Evolutionary conservation across 2,888 invertebrate genomes (phyloP).

Genomic region (Cheilosia vernalis): DNA sequence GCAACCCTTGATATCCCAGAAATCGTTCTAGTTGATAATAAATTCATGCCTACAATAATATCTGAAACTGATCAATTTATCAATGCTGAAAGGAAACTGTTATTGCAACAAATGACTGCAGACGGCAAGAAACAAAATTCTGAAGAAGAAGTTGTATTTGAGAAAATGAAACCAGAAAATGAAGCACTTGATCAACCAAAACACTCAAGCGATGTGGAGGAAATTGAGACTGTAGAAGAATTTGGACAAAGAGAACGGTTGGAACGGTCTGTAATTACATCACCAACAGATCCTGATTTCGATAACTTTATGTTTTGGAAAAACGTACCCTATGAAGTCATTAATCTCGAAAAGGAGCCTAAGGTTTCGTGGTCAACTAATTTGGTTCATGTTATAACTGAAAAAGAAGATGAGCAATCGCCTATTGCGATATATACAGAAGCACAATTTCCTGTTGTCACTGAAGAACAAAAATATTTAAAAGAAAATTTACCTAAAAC

Average conservation of each 20-base stretch:
- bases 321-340: conserved; percentile 51
- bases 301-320: conserved; percentile 62
- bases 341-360: conserved; percentile 43
- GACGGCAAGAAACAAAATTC: not conserved
- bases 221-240: not conserved
- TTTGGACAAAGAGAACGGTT: not conserved
- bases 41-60: not conserved
- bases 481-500: not conserved
- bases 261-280: not conserved
- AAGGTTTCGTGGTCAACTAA: conserved; percentile 57
- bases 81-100: conserved; percentile 4
- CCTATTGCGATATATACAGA: not conserved
- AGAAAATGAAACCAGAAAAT: not conserved
- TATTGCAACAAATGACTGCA: not conserved
- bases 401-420: conserved; percentile 3
- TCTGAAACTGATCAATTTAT: conserved; percentile 24
- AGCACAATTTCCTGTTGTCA: not conserved
- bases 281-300: conserved; percentile 53
- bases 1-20: no score
- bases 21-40: no score
- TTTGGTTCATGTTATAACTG: conserved; percentile 49
- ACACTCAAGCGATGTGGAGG: not conserved
- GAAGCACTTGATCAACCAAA: not conserved
- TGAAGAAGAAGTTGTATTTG: not conserved
- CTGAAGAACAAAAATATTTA: not conserved